phyloP scores from a whole-genome alignment of 2,797 vertebrate species.

The Phalanger gymnotis region DNA sequence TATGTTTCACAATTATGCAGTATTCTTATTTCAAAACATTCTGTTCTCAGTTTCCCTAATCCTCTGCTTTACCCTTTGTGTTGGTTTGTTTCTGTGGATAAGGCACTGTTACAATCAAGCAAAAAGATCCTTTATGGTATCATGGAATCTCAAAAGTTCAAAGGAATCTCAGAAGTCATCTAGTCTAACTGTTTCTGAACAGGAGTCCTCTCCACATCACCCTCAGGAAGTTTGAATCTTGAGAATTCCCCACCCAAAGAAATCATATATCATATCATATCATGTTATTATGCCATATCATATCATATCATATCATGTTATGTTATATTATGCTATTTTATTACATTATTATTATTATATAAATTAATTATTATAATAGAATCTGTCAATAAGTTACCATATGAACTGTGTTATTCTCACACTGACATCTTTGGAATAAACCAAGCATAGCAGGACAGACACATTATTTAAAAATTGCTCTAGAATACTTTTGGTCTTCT shows the following conservation, averaged over 20 bases:
- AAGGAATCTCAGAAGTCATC: neutral
- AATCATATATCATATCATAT: no score
- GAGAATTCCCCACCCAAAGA: neutral
- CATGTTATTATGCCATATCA: no score
- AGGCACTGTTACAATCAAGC: neutral
- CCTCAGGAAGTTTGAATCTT: neutral
- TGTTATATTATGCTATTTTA: no score
- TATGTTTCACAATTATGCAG: neutral
- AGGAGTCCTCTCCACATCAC: neutral
- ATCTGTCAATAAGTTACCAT: neutral
- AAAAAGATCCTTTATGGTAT: neutral
- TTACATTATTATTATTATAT: no score
- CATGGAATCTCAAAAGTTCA: neutral
- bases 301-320: no score
- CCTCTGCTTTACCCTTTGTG: no score
- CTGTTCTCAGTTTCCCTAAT: neutral
- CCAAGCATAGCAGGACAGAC: neutral
- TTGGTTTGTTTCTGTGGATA: neutral
- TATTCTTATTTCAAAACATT: neutral
- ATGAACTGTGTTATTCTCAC: neutral
- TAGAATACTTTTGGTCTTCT: neutral
- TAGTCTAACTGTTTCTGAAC: neutral
- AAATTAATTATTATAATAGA: neutral
- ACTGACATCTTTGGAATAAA: neutral
- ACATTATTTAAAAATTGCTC: neutral